Evolutionary conservation across 2,113 vertebrate species (phyloP).

Genomic region (Lophura nycthemera): DNA sequence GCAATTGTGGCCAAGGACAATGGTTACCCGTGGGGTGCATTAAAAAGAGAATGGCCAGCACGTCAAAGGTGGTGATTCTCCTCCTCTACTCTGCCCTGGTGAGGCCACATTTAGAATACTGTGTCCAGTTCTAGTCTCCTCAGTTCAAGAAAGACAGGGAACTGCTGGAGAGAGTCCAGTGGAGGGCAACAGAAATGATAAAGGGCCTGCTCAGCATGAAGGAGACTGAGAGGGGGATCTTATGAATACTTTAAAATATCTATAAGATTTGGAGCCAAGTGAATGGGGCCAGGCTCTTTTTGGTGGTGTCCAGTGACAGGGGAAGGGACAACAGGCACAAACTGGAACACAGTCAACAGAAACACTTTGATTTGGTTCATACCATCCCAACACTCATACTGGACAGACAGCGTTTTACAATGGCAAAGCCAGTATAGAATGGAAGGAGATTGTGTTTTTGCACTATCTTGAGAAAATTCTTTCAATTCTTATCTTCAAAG

Average conservation of each 20-base stretch:
- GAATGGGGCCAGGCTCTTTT: background rate
- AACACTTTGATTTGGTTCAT: background rate
- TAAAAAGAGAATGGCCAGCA: too few species aligned
- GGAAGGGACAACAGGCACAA: too few species aligned
- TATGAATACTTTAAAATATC: background rate
- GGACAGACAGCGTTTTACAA: background rate
- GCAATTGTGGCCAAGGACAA: background rate
- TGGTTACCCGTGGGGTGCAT: too few species aligned
- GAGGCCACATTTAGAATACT: too few species aligned
- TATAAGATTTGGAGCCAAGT: background rate
- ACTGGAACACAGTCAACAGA: background rate
- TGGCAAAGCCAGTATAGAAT: rapidly evolving
- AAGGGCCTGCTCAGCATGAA: too few species aligned
- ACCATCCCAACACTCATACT: background rate
- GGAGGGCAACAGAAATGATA: too few species aligned
- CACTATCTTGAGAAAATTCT: background rate
- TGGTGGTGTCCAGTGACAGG: background rate
- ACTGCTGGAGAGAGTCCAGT: too few species aligned
- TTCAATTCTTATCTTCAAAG: background rate
- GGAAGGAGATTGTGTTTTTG: background rate
- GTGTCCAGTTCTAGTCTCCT: too few species aligned
- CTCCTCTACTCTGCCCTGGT: too few species aligned
- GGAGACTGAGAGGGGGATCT: too few species aligned
- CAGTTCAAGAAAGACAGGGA: too few species aligned
- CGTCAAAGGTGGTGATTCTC: background rate